Base-by-base conservation (phyloP, 2,888 invertebrate species). In the Pyrocoelia pectoralis region DNA sequence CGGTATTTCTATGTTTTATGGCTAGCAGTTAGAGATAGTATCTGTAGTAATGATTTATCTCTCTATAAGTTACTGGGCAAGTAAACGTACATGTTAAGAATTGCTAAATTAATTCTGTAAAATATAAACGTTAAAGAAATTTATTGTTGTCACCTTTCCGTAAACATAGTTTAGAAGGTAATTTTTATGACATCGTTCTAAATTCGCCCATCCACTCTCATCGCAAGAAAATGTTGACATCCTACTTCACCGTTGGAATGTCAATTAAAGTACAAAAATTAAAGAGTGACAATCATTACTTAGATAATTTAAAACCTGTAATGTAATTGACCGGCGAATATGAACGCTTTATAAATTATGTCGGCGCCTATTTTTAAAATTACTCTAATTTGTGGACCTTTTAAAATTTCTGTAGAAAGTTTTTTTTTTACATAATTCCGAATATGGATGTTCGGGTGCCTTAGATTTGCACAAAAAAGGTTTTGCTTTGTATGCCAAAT, bases 401-500 rank as follows among this genome's bases (percentile, higher is more conserved):
- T 24, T 24, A 24, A 24, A 70, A 67, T 57, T 65, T 69, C 70
- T 67, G 71, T 70, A 70, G 73, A 70, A 65, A 62, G 24, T 24
- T 24, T 24, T 24, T 68, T 67, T 67, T 65, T 59, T 61, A 60
- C 68, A 68, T 59, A 65, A 61, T 54, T 49, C 58, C 38, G 43
- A 51, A 46, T 60, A 43, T 56, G 56, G 70, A 69, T 70, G 65
- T 67, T 41, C 54, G 18, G 3, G 40, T 54, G 41, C 54, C 18
- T 40, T 57, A 15, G 33, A 29, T 48, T 46, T 41, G 14, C 41
- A 38, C 29, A 41, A 51, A 56, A 33, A 71, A 71, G 69, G 63
- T 68, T 58, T 61, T 57, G 64, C 68, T 70, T 72, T 72, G 72
- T 72, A 67, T 63, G 70, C 61, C 65, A 72, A 70, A 72, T 72